Evolutionary conservation across 1,140 invertebrate genomes (phyloP).

Genomic region (Stenopsyche tienmushanensis): DNA sequence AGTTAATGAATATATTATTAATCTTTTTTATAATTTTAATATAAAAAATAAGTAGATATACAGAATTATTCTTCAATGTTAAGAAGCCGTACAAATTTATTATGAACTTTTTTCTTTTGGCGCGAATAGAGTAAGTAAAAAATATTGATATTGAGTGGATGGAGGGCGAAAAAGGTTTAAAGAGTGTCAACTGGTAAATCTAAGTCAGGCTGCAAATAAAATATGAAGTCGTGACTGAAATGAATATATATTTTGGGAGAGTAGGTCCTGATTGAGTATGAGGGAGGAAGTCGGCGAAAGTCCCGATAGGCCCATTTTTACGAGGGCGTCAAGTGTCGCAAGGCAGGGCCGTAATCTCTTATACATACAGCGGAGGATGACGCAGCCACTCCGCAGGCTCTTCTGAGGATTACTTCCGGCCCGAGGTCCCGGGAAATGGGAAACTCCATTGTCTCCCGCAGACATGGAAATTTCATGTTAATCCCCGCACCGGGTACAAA

Average conservation of each 20-base stretch:
- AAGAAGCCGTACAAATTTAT: background rate
- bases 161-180: too few species aligned
- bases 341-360: background rate
- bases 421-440: background rate
- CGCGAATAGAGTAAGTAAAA: background rate
- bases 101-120: background rate
- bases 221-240: background rate
- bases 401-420: background rate
- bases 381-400: background rate
- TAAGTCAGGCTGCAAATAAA: background rate
- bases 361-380: slow-evolving; percentile 11
- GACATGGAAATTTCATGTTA: slow-evolving; percentile 34
- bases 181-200: background rate
- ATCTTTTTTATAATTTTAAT: background rate
- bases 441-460: slow-evolving; percentile 22
- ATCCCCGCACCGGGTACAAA: slow-evolving; percentile 19
- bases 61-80: background rate
- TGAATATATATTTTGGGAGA: background rate
- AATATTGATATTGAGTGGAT: too few species aligned
- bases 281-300: too few species aligned
- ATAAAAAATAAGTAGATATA: background rate
- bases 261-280: too few species aligned
- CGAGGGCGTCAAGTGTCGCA: slow-evolving; percentile 7
- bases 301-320: too few species aligned
- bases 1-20: background rate